phyloP scores from a whole-genome alignment of 2,888 invertebrate species.

The Aquatica leii region DNA sequence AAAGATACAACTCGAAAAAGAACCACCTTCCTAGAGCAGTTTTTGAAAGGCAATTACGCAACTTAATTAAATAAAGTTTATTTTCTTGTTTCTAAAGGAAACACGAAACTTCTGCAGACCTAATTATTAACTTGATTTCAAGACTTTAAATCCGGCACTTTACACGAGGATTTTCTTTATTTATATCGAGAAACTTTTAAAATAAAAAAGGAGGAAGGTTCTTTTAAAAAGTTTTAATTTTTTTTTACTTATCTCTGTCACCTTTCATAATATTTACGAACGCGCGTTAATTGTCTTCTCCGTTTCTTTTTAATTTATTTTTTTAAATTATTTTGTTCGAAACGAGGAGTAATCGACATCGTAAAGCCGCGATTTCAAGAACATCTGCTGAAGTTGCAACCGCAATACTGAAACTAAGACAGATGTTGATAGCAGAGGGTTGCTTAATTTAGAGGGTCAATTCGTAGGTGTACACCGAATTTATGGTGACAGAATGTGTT shows the following conservation, averaged over 20 bases:
- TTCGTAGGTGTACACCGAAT: slow-evolving; percentile 12
- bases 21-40: neutral
- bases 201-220: no score
- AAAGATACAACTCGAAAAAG: no score
- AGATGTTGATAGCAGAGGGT: slow-evolving; percentile 33
- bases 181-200: no score
- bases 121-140: slow-evolving; percentile 9
- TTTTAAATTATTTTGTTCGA: no score
- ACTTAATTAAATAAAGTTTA: slow-evolving; percentile 16
- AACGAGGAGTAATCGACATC: slow-evolving; percentile 30
- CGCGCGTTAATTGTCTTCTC: no score
- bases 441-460: slow-evolving; percentile 29
- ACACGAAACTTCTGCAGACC: slow-evolving; percentile 4
- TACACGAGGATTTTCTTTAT: neutral
- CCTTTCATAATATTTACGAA: no score
- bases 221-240: no score
- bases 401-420: slow-evolving; percentile 35
- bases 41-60: slow-evolving; percentile 4
- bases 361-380: slow-evolving; percentile 27
- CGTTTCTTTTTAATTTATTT: no score
- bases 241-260: no score
- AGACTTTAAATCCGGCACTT: neutral
- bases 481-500: slow-evolving; percentile 6
- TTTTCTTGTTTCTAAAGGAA: neutral
- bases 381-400: slow-evolving; percentile 31